Percentiles rank a stretch among this genome's conserved stretches.
These are phyloP conservation scores for Umimayanthus kanabou DNA, from an alignment of 92 coral and sea anemone genomes.

Conservation along the genomic window DNA sequence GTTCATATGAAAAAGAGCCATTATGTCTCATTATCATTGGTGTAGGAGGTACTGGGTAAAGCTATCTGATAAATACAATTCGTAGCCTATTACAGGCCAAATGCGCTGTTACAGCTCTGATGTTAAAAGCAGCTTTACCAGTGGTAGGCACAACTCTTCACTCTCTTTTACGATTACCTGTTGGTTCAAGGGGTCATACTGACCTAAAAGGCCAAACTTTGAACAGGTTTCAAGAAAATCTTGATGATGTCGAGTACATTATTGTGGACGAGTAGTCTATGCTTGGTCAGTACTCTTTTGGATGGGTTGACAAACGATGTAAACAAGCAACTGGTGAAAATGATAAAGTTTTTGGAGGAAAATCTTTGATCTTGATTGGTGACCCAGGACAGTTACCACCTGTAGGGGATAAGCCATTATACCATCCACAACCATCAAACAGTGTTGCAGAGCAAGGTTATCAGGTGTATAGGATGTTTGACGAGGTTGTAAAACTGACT, in stretches of 20 bases:
- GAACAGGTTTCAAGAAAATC: constrained; percentile 29
- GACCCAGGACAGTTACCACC: too few species aligned
- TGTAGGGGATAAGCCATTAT: too few species aligned
- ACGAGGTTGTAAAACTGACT: too few species aligned
- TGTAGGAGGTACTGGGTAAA: constrained; percentile 56
- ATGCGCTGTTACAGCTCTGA: constrained; percentile 48
- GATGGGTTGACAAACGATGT: background rate
- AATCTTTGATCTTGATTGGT: too few species aligned
- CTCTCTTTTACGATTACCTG: constrained; percentile 44
- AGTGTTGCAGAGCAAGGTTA: too few species aligned
- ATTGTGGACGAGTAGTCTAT: constrained; percentile 26
- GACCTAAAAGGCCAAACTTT: constrained; percentile 56
- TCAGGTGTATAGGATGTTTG: too few species aligned
- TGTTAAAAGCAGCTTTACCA: constrained; percentile 34
- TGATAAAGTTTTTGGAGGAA: constrained; percentile 20
- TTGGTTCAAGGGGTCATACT: constrained; percentile 48
- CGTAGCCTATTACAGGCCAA: constrained; percentile 36
- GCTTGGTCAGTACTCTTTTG: constrained; percentile 28
- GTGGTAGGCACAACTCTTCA: constrained; percentile 58
- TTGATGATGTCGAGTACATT: constrained; percentile 22
- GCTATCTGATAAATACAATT: constrained; percentile 50
- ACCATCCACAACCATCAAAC: too few species aligned
- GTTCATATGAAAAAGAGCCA: constrained; percentile 45
- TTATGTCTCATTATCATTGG: constrained; percentile 53
- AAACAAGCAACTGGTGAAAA: constrained; percentile 16